A percentile compares a stretch with the other conserved stretches of the same genome.
Evolutionary conservation across 2,113 vertebrate species (phyloP).

Genomic region (Aplodontia rufa): DNA sequence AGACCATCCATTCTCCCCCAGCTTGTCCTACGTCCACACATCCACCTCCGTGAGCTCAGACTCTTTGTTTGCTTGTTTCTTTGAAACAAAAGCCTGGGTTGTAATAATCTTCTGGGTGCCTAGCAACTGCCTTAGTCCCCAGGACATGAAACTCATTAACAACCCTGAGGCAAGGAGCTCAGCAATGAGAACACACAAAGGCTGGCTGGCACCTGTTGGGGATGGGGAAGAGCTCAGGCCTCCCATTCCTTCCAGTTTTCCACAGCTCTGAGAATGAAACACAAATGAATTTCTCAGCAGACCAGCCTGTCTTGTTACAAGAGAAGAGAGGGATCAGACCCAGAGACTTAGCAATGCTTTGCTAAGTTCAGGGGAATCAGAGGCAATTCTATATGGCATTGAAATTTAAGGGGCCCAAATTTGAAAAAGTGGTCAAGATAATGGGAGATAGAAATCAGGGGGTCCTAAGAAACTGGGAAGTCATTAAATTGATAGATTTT

Average conservation of each 20-base stretch:
- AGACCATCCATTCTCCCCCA: background rate
- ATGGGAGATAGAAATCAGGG: background rate
- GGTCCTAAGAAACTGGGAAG: background rate
- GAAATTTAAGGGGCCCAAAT: background rate
- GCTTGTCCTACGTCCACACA: background rate
- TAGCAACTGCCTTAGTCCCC: conserved; percentile 62
- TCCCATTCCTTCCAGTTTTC: background rate
- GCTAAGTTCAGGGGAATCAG: background rate
- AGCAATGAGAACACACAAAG: background rate
- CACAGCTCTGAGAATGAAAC: background rate
- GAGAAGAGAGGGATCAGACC: background rate
- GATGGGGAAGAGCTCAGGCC: background rate
- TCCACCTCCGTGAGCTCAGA: background rate
- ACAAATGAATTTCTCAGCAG: background rate
- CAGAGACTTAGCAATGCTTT: background rate
- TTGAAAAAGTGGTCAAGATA: background rate
- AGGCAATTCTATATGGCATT: background rate
- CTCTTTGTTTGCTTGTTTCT: conserved; percentile 46
- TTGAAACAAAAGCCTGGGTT: conserved; percentile 41
- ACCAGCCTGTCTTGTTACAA: background rate
- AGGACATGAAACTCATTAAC: conserved; percentile 29
- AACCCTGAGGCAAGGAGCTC: background rate
- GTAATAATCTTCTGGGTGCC: conserved; percentile 43
- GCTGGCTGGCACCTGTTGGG: background rate
- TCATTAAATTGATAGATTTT: background rate